phyloP scores from a whole-genome alignment of 2,797 vertebrate species.

The Oryzias dopingdopingensis region DNA sequence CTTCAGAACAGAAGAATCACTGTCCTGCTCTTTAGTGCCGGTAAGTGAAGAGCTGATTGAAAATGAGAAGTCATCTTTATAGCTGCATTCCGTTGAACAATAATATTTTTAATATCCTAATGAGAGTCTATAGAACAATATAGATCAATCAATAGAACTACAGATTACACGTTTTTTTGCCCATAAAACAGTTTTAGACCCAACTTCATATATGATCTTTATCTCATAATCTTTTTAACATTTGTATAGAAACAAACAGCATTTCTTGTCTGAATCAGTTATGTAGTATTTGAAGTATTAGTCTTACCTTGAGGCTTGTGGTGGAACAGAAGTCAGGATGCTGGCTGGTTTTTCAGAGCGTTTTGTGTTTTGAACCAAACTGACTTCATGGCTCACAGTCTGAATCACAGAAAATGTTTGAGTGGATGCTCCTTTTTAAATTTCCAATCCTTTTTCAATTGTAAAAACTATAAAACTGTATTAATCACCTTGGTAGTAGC shows the following conservation, averaged over 20 bases:
- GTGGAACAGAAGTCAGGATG: conserved; percentile 14
- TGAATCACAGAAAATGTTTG: conserved; percentile 25
- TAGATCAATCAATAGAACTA: no score
- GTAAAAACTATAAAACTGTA: background rate
- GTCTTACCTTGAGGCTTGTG: conserved; percentile 55
- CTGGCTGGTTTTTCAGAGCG: conserved; percentile 31
- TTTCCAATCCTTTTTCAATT: background rate
- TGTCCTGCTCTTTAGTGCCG: conserved; percentile 39
- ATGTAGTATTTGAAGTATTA: no score
- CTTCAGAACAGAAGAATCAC: conserved; percentile 27
- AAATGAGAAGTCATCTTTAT: background rate
- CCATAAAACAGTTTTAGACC: no score
- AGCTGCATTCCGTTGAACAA: background rate
- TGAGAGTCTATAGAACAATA: background rate
- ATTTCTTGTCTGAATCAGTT: no score
- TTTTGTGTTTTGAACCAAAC: conserved; percentile 24
- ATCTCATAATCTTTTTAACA: no score
- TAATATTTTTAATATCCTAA: background rate
- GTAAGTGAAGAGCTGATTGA: conserved; percentile 41
- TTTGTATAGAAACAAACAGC: no score
- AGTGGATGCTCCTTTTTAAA: no score
- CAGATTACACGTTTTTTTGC: no score
- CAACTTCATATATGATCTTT: no score
- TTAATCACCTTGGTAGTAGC: conserved; percentile 82
- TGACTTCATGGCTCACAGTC: conserved; percentile 46